Evolutionary conservation across 2,113 vertebrate genomes (phyloP).

Genomic region (Saiga tatarica): DNA sequence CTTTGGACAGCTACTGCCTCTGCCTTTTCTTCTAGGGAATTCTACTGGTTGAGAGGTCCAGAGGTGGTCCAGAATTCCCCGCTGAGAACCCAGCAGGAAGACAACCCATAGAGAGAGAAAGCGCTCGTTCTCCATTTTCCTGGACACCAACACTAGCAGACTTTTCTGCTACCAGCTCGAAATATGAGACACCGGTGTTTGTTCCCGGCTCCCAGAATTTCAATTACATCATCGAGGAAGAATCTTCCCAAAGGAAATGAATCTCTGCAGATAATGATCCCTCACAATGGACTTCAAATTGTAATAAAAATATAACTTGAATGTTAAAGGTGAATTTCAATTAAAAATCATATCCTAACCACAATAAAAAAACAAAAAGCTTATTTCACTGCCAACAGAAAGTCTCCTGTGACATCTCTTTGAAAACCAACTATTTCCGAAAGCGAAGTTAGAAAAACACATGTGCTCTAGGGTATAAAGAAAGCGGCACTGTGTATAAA

Average conservation of each 20-base stretch:
- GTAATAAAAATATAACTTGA: constrained; percentile 60
- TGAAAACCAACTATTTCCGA: constrained; percentile 63
- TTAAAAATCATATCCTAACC: constrained; percentile 67
- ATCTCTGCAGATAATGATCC: constrained; percentile 29
- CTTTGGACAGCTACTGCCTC: background rate
- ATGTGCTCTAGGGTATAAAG: constrained; percentile 65
- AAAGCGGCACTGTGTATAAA: constrained; percentile 14
- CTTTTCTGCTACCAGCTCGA: background rate
- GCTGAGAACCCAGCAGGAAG: fast-evolving
- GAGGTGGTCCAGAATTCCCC: fast-evolving
- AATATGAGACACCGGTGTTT: fast-evolving
- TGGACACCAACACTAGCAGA: fast-evolving
- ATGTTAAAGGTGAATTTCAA: constrained; percentile 77
- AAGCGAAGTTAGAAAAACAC: constrained; percentile 66
- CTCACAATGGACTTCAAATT: background rate
- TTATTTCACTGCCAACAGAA: constrained; percentile 44
- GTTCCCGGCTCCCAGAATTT: background rate
- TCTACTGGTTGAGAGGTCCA: background rate
- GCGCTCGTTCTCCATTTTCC: background rate
- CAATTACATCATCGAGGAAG: background rate
- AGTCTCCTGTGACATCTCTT: constrained; percentile 60
- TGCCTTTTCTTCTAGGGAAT: background rate
- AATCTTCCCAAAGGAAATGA: constrained; percentile 16
- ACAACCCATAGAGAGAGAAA: fast-evolving
- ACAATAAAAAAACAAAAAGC: background rate